Conservation (phyloP, 2,888 invertebrate genomes). For the Stenolophus ochropezus region DNA sequence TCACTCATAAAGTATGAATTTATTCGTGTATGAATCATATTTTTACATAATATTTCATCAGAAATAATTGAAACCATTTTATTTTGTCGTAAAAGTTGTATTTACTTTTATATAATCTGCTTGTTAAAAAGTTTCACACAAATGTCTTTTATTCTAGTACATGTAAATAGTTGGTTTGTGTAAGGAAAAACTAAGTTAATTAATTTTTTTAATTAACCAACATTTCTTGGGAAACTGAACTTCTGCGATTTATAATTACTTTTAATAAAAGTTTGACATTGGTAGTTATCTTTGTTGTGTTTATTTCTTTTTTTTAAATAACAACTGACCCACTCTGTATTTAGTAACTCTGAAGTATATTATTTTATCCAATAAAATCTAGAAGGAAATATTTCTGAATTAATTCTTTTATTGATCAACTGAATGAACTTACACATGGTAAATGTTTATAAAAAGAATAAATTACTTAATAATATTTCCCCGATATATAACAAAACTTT, state of each 20-base stretch:
- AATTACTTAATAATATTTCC: no score
- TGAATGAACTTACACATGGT: no score
- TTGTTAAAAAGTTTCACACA: not conserved
- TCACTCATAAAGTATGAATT: constrained; percentile 21
- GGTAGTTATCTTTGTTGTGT: no score
- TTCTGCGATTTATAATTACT: not conserved
- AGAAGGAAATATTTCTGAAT: no score
- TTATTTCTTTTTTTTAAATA: no score
- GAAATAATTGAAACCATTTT: constrained; percentile 29
- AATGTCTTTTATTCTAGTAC: not conserved
- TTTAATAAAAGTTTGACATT: not conserved
- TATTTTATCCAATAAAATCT: no score
- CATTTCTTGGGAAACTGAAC: not conserved
- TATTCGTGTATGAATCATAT: constrained; percentile 30
- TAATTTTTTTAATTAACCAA: not conserved
- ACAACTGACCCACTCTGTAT: no score
- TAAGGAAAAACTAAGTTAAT: not conserved
- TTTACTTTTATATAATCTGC: not conserved
- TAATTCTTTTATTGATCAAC: no score
- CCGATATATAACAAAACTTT: no score
- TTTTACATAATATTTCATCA: constrained; percentile 14
- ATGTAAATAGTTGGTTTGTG: not conserved
- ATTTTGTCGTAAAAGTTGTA: constrained; percentile 4
- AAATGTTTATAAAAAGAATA: no score
- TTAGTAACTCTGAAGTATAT: no score